These are phyloP conservation scores for Laothoe populi DNA, from an alignment of 2,888 invertebrate genomes.

Conservation along the genomic window DNA sequence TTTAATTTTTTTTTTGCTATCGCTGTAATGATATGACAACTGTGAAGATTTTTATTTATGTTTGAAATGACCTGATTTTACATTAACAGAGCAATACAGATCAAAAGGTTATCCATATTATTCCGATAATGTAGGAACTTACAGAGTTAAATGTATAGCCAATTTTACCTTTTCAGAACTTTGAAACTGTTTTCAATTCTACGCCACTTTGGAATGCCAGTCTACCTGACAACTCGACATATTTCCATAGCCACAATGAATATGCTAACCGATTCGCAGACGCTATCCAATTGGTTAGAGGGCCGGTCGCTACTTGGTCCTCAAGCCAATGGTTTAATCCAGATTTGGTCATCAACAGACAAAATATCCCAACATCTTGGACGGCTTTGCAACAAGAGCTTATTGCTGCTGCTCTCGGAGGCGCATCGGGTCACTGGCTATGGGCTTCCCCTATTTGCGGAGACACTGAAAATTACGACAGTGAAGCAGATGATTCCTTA, in stretches of 20 bases:
- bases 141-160: neutral
- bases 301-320: slow-evolving; percentile 50
- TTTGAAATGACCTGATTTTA: too few relatives aligned
- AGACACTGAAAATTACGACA: slow-evolving; percentile 72
- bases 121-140: too few relatives aligned
- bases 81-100: too few relatives aligned
- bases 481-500: slow-evolving; percentile 65
- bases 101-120: too few relatives aligned
- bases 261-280: slow-evolving; percentile 82
- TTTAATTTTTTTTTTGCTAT: too few relatives aligned
- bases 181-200: slow-evolving; percentile 70
- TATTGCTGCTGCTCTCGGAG: slow-evolving; percentile 75
- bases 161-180: slow-evolving; percentile 54
- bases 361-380: slow-evolving; percentile 86
- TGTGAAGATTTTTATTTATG: too few relatives aligned
- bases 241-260: slow-evolving; percentile 80
- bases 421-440: slow-evolving; percentile 77
- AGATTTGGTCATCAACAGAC: slow-evolving; percentile 64
- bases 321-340: slow-evolving; percentile 67
- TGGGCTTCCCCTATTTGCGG: slow-evolving; percentile 85
- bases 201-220: slow-evolving; percentile 82
- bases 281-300: slow-evolving; percentile 53
- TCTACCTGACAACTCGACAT: slow-evolving; percentile 48
- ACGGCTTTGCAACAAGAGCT: slow-evolving; percentile 80
- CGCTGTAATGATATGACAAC: too few relatives aligned